A percentile compares a stretch with the other conserved stretches of the same genome.
Evolutionary conservation across 23 tunicate genomes (phyloP).

Genomic region (Botrylloides violaceus): DNA sequence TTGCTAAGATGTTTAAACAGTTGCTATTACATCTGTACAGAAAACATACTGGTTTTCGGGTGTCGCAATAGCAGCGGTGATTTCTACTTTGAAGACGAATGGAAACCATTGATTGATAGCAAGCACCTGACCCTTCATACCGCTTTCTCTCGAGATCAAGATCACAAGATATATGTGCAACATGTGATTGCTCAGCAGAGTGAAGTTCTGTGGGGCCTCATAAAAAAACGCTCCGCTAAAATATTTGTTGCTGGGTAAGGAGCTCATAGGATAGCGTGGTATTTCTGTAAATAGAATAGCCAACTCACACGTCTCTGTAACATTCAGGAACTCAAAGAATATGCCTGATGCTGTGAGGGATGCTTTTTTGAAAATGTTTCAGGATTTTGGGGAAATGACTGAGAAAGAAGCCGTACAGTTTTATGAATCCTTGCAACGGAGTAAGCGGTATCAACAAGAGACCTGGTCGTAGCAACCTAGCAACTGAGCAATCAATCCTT

Average conservation of each 20-base stretch:
- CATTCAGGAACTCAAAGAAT: constrained; percentile 67
- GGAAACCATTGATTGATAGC: constrained; percentile 32
- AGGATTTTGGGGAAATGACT: constrained; percentile 56
- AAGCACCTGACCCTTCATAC: constrained; percentile 27
- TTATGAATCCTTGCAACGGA: constrained; percentile 38
- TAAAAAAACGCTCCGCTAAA: constrained; percentile 31
- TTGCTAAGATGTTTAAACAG: neutral
- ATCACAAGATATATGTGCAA: constrained; percentile 85
- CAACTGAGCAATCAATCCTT: too few species aligned
- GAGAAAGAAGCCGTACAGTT: constrained; percentile 37
- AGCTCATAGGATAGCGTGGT: neutral
- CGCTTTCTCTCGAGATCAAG: constrained; percentile 90
- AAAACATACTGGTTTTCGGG: constrained; percentile 62
- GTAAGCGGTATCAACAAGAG: constrained; percentile 81
- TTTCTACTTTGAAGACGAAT: constrained; percentile 90
- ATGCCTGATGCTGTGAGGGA: constrained; percentile 92
- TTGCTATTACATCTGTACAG: constrained; percentile 21
- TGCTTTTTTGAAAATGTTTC: constrained; percentile 54
- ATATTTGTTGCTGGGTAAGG: constrained; percentile 76
- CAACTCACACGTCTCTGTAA: neutral
- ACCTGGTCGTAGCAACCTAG: constrained; percentile 66
- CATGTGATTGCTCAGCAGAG: constrained; percentile 51
- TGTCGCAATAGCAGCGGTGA: constrained; percentile 57
- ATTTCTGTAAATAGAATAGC: neutral
- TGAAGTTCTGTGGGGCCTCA: constrained; percentile 31